Evolutionary conservation across 2,888 invertebrate species (phyloP).

Genomic region (Sinopyrophorus schimmeli): DNA sequence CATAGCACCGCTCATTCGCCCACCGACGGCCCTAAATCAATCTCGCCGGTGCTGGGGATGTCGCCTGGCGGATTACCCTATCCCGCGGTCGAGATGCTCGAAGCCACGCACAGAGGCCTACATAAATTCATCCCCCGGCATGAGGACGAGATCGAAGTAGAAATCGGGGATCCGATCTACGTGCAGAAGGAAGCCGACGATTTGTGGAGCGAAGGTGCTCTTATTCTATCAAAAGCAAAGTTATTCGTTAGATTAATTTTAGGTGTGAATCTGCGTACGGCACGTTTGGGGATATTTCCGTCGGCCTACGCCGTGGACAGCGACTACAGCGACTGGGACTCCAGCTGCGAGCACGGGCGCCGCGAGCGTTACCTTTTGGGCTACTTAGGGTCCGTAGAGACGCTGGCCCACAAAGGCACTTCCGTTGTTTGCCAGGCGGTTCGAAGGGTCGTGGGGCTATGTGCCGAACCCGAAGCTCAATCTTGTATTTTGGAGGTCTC

Average conservation of each 20-base stretch:
- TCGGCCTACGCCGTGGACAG: constrained; percentile 96
- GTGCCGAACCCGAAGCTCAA: constrained; percentile 72
- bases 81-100: constrained; percentile 64
- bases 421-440: constrained; percentile 92
- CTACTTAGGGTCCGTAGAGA: constrained; percentile 96
- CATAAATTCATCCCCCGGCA: constrained; percentile 96
- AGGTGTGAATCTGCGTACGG: constrained; percentile 94
- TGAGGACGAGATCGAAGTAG: constrained; percentile 93
- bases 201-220: constrained; percentile 98
- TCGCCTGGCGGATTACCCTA: constrained; percentile 71
- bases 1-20: constrained; percentile 92
- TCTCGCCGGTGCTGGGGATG: constrained; percentile 66
- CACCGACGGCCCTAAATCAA: constrained; percentile 80
- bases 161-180: constrained; percentile 96
- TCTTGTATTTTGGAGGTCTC: constrained; percentile 92
- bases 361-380: constrained; percentile 87
- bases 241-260: constrained; percentile 44
- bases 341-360: constrained; percentile 79
- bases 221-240: constrained; percentile 1
- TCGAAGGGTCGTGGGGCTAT: constrained; percentile 78
- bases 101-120: constrained; percentile 93
- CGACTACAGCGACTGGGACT: constrained; percentile 95
- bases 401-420: constrained; percentile 95
- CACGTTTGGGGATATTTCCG: constrained; percentile 90
- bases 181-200: constrained; percentile 97